Evolutionary conservation across 2,797 vertebrate genomes (phyloP).

Genomic region (Salarias fasciatus): DNA sequence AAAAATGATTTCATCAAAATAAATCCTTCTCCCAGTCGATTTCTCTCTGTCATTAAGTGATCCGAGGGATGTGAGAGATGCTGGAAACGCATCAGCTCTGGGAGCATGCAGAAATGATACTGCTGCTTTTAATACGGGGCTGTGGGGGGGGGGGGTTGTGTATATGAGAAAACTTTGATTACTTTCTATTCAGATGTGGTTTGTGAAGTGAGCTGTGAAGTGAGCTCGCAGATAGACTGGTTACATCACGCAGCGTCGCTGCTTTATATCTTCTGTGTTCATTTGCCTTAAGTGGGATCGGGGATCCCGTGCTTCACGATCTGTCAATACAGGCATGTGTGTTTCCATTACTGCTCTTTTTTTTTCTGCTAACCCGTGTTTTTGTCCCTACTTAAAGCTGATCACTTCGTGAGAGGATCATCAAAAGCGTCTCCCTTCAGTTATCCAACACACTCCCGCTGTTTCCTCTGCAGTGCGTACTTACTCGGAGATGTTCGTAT

Average conservation of each 20-base stretch:
- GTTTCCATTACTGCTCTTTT: constrained; percentile 9
- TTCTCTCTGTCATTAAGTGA: background rate
- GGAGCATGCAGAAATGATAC: constrained; percentile 22
- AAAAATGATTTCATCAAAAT: constrained; percentile 20
- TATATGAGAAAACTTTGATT: constrained; percentile 22
- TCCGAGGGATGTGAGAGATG: constrained; percentile 14
- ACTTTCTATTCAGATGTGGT: constrained; percentile 15
- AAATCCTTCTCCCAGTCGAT: background rate
- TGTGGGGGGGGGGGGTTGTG: background rate
- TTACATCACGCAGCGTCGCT: constrained; percentile 22
- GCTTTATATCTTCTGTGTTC: constrained; percentile 22
- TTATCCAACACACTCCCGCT: constrained; percentile 2
- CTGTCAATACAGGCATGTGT: background rate
- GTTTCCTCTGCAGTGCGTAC: constrained; percentile 30
- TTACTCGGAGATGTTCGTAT: constrained; percentile 27
- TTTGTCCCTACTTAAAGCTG: constrained; percentile 33
- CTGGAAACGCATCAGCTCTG: constrained; percentile 4
- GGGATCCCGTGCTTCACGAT: background rate
- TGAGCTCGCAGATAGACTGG: constrained; percentile 11
- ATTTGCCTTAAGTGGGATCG: constrained; percentile 19
- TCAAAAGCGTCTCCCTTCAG: constrained; percentile 19
- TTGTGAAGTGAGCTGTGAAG: constrained; percentile 8
- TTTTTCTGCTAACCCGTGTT: constrained; percentile 3
- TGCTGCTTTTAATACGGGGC: constrained; percentile 12
- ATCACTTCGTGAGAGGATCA: constrained; percentile 38